phyloP scores from a whole-genome alignment of 2,797 vertebrate species.

The Sebastes minor region DNA sequence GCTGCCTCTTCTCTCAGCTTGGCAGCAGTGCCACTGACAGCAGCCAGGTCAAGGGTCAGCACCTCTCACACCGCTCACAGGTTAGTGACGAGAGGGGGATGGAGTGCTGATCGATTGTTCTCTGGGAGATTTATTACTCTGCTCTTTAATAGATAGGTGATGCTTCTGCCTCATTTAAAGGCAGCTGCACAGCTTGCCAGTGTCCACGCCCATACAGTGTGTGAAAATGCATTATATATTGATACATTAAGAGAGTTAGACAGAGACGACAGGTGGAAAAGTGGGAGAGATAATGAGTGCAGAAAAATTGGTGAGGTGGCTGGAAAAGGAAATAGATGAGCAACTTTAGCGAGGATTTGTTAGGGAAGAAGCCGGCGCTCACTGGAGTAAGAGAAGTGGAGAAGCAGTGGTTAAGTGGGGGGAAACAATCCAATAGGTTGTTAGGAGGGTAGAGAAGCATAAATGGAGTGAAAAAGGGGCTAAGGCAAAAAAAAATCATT shows the following conservation, averaged over 20 bases:
- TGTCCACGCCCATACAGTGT: not conserved
- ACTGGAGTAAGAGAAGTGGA: not conserved
- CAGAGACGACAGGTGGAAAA: conserved; percentile 5
- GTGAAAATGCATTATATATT: conserved; percentile 10
- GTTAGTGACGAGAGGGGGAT: conserved; percentile 36
- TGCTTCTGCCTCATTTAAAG: conserved; percentile 45
- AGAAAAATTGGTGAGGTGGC: not conserved
- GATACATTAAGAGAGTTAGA: conserved; percentile 15
- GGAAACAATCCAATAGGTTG: not conserved
- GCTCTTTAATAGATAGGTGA: conserved; percentile 34
- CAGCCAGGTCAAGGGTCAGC: conserved; percentile 57
- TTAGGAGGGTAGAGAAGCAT: conserved; percentile 7
- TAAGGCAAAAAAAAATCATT: not conserved
- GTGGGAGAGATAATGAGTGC: not conserved
- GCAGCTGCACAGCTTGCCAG: conserved; percentile 3
- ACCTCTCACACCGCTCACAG: conserved; percentile 46
- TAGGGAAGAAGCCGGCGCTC: not conserved
- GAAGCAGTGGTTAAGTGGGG: not conserved
- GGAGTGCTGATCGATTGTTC: conserved; percentile 58
- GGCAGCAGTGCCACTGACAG: conserved; percentile 31
- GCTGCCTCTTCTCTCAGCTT: conserved; percentile 32
- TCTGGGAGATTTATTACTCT: conserved; percentile 53
- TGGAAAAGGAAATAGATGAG: conserved; percentile 14
- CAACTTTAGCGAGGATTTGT: conserved; percentile 9
- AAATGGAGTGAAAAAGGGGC: not conserved